phyloP scores from a whole-genome alignment of 2,113 vertebrate genomes.

The Bufo bufo region DNA sequence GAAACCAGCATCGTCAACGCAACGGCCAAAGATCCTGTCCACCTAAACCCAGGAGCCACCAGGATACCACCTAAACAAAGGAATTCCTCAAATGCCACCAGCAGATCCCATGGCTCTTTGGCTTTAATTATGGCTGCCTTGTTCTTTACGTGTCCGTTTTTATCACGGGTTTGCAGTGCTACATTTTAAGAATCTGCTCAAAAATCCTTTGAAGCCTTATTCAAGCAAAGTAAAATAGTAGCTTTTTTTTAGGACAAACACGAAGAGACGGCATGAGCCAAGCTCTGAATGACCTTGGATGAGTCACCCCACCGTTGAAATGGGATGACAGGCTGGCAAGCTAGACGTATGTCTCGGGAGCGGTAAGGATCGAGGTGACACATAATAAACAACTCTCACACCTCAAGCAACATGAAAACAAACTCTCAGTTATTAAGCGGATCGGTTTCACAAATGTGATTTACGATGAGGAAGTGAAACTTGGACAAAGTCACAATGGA shows the following conservation, averaged over 20 bases:
- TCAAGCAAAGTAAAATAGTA: conserved; percentile 37
- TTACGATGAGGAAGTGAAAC: conserved; percentile 22
- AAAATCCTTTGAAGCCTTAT: conserved; percentile 46
- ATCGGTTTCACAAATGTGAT: conserved; percentile 33
- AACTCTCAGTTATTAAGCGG: conserved; percentile 41
- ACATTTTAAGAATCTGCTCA: conserved; percentile 42
- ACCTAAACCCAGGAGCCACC: conserved; percentile 20
- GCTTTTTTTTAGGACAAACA: conserved; percentile 33
- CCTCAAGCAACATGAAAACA: conserved; percentile 40
- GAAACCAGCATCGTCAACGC: neutral
- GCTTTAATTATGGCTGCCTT: conserved; percentile 17
- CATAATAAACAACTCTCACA: conserved; percentile 49
- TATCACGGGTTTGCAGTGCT: conserved; percentile 33
- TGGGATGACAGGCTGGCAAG: conserved; percentile 34
- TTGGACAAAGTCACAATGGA: conserved; percentile 51
- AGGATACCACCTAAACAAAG: conserved; percentile 34
- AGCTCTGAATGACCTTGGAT: conserved; percentile 31
- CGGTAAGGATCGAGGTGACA: conserved; percentile 30
- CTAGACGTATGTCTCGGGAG: conserved; percentile 23
- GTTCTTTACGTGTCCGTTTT: conserved; percentile 28
- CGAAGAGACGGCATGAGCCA: conserved; percentile 13
- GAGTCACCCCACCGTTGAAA: conserved; percentile 27
- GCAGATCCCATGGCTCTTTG: conserved; percentile 4
- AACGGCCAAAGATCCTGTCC: neutral
- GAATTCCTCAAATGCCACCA: conserved; percentile 3